Base-by-base conservation (phyloP, 1,140 invertebrate genomes). In the Ruditapes philippinarum region DNA sequence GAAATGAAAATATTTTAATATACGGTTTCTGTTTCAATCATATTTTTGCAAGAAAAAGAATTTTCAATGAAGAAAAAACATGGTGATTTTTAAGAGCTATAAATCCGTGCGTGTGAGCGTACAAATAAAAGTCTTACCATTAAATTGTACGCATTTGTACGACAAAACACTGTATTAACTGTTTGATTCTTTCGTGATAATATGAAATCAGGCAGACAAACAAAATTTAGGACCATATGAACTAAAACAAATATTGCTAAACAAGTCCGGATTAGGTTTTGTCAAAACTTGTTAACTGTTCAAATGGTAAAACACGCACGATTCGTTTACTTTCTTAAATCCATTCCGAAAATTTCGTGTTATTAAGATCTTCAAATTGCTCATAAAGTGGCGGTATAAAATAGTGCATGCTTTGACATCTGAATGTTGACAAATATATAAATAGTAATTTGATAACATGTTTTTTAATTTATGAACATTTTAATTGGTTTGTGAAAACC, bases 201-300 rank as follows among this genome's bases (percentile, higher is more conserved):
- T 78, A 54, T 78, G 54, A 49, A 78, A 78, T 54, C 28, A 54
- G 28, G 42, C 33, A 78, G 28, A 40, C 28, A 78, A 78, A 78
- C 74, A 78, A 11, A 78, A 78, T 54, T 51, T 78, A 28, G 49
- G 42, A 78, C 28, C 42, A 78, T 51, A 36, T 78, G 49, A 78
- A 78, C 74, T 78, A 78, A 78, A 78, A 78, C 74, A 78, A 78
- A 78, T 78, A 78, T 49, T 54, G 74, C n/a, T 78, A 78, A 54
- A 45, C 33, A 28, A 49, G 5, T 28, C 9, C 49, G 17, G 36
- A 57, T 78, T 36, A 7, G 28, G 25, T 33, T 40, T 31, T 78
- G 74, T 78, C 74, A 78, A 28, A 54, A 78, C 22, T 36, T 54
- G 45, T 51, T 78, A 36, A 70, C 65, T 70, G 42, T 51, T 49